These are phyloP conservation scores for Leptinotarsa undecemlineata DNA, from an alignment of 1,140 invertebrate species.

Conservation along the genomic window DNA sequence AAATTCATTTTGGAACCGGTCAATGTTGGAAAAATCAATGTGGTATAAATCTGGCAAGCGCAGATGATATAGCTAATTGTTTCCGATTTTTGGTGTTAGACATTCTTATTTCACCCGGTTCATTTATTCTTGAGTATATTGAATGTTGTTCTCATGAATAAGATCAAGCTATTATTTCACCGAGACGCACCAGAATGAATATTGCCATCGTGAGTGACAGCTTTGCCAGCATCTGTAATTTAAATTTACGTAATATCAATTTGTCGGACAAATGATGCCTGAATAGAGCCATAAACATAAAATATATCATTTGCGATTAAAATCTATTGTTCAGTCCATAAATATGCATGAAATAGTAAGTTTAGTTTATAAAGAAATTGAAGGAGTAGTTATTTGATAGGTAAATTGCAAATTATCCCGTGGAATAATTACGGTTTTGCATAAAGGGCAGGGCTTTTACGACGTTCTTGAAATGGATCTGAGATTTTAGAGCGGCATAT, in stretches of 20 bases:
- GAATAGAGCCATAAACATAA: constrained; percentile 1
- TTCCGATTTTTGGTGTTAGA: too few relatives aligned
- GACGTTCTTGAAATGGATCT: not conserved
- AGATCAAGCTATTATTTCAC: too few relatives aligned
- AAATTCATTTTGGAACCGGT: too few relatives aligned
- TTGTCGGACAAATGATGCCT: not conserved
- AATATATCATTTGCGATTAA: not conserved
- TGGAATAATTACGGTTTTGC: not conserved
- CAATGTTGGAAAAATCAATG: too few relatives aligned
- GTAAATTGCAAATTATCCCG: not conserved
- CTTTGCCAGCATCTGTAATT: too few relatives aligned
- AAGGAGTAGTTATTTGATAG: not conserved
- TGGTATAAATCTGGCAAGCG: too few relatives aligned
- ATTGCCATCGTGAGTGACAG: too few relatives aligned
- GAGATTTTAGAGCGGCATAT: not conserved
- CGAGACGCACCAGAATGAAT: too few relatives aligned
- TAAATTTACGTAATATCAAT: not conserved
- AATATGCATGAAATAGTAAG: not conserved
- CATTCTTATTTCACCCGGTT: too few relatives aligned
- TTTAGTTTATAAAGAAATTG: not conserved
- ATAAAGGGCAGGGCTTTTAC: constrained; percentile 3
- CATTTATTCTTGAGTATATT: too few relatives aligned
- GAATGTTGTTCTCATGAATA: too few relatives aligned
- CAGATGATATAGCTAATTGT: too few relatives aligned
- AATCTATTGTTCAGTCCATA: not conserved